Conservation (phyloP, 1,140 invertebrate species). For the Drosophila eugracilis region DNA sequence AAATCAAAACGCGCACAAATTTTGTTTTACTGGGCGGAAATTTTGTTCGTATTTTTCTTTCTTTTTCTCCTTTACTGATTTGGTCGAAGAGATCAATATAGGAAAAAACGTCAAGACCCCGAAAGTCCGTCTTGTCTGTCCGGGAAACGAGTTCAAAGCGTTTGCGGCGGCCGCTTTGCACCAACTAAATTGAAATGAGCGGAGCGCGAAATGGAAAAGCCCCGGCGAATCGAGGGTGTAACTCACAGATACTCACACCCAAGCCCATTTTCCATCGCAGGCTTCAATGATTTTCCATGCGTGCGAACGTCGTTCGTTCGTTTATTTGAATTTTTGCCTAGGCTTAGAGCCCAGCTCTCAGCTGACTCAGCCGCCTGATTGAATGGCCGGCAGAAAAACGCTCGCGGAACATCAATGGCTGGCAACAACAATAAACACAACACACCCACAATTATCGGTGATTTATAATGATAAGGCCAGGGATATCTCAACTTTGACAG, state of each 20-base stretch:
- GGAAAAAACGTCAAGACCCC: constrained; percentile 45
- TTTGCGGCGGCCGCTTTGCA: constrained; percentile 70
- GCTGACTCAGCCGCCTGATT: constrained; percentile 51
- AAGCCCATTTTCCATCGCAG: constrained; percentile 51
- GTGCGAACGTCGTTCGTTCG: constrained; percentile 76
- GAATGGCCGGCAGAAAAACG: constrained; percentile 53
- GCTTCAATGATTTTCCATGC: constrained; percentile 81
- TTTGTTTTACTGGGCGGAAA: constrained; percentile 1
- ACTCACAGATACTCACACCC: constrained; percentile 48
- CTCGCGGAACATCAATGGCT: constrained; percentile 48
- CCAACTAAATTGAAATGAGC: constrained; percentile 82
- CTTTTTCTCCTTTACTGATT: constrained; percentile 9
- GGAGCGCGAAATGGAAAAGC: constrained; percentile 68
- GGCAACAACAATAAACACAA: constrained; percentile 45
- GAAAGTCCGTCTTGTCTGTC: constrained; percentile 55
- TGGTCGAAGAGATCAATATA: constrained; percentile 66
- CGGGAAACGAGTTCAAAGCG: constrained; percentile 81
- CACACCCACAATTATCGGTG: constrained; percentile 63
- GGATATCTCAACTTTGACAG: constrained; percentile 20
- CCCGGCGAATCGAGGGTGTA: constrained; percentile 48
- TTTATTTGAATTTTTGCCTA: constrained; percentile 38
- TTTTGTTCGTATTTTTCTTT: constrained; percentile 6
- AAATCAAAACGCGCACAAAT: constrained; percentile 80
- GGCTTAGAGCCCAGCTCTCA: constrained; percentile 9
- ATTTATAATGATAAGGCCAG: constrained; percentile 8